Base-by-base conservation (phyloP, 2,113 vertebrate genomes). In the Labrus mixtus region DNA sequence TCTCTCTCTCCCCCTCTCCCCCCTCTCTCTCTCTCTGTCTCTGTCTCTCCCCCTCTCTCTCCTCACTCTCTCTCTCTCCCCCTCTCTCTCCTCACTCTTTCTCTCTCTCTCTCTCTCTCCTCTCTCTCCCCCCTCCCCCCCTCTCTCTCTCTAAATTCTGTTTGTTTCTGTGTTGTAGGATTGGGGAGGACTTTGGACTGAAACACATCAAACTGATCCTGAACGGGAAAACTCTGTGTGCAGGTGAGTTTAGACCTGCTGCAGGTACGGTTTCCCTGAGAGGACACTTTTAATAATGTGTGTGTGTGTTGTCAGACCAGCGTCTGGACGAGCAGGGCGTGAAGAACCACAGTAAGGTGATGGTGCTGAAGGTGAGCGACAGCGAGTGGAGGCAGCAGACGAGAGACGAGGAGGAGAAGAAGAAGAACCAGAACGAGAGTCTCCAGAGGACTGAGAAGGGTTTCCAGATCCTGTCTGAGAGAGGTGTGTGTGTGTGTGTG, bases 391-490 rank as follows among this genome's bases (percentile, higher is more conserved):
- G 89, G 55, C 94, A 46, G 4, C 81, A 77, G 7, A 84, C 89
- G 77, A 80, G 75, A 16, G 93, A 94, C 61, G 92, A 97, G 17
- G 94, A 97, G 45, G 93, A 96, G 76, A 93, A 93, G 15, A 87
- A 85, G 17, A 93, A 89, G 33, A 93, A 91, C 41, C 92, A 96
- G 29, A 94, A 93, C 12, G 91, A 95, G 81, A 96, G 91, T 20
- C 81, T 98, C 76, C 93, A 95, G 90, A 96, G 97, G 73, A 97
- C 97, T 0, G 95, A 95, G 69, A 96, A 96, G 33, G 97, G 97
- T 0, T 95, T 98, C 68, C 95, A 98, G 93, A 97, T 99, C 61
- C 95, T 99, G 33, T 96, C 97, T 0, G 94, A 96, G 81, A 95
- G 97, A 95, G 97, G 97, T 88, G 20, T 19, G 1, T 15, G 58